Conservation (phyloP, 2,113 vertebrate genomes). For the Oncorhynchus keta region DNA sequence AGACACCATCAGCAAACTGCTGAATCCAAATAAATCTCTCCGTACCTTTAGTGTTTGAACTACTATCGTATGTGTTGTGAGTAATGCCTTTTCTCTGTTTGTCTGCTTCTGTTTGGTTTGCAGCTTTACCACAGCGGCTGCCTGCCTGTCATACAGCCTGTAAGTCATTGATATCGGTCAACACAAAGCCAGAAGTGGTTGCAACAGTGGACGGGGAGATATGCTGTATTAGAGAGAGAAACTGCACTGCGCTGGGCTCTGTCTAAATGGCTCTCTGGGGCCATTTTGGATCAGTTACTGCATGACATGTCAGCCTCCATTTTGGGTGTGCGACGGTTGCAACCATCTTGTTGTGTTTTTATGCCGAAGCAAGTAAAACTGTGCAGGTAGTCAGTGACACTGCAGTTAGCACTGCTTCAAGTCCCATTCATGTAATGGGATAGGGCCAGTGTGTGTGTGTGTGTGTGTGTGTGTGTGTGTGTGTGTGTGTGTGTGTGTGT, state of each 20-base stretch:
- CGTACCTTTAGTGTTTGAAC: background rate
- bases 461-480: conserved; percentile 38
- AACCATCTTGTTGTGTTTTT: background rate
- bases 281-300: too few species aligned
- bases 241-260: background rate
- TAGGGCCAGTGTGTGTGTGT: conserved; percentile 23
- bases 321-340: too few species aligned
- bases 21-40: background rate
- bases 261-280: background rate
- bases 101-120: too few species aligned
- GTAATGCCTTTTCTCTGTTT: background rate
- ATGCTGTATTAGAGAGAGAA: background rate
- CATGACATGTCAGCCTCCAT: too few species aligned
- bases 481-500: background rate
- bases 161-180: conserved; percentile 2
- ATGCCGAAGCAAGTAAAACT: background rate
- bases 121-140: background rate
- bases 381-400: conserved; percentile 3
- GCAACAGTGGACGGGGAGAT: background rate
- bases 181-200: background rate
- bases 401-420: conserved; percentile 7
- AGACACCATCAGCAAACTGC: background rate
- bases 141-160: background rate
- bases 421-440: conserved; percentile 12
- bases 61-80: background rate